Conservation (phyloP, 2,113 vertebrate genomes). For the Arothron firmamentum region DNA sequence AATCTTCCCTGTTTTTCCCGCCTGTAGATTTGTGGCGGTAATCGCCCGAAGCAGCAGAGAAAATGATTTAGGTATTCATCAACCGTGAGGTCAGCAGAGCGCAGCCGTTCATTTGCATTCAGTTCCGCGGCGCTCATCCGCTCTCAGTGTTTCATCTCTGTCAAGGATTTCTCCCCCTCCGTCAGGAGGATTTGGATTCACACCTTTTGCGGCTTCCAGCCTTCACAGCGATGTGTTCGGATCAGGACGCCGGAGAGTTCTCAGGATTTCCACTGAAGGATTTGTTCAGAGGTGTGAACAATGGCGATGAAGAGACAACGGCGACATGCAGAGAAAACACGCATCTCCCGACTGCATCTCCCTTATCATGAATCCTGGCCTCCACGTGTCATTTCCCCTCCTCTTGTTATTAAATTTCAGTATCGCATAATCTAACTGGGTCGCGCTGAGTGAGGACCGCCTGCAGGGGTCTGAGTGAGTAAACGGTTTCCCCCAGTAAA, state of each 20-base stretch:
- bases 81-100: slow-evolving; percentile 54
- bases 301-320: no score
- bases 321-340: not conserved
- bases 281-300: no score
- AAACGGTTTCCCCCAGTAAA: slow-evolving; percentile 11
- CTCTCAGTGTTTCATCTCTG: slow-evolving; percentile 30
- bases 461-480: slow-evolving; percentile 24
- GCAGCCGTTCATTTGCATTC: slow-evolving; percentile 40
- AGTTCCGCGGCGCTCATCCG: slow-evolving; percentile 24
- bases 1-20: slow-evolving; percentile 37
- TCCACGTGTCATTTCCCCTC: slow-evolving; percentile 36
- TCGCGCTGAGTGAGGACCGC: slow-evolving; percentile 19
- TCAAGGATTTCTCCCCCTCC: slow-evolving; percentile 40
- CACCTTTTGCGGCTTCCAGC: not conserved
- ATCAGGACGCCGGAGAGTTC: not conserved
- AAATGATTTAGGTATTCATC: slow-evolving; percentile 58
- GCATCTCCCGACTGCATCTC: slow-evolving; percentile 3
- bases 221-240: not conserved
- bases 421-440: slow-evolving; percentile 49
- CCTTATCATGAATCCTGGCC: slow-evolving; percentile 17
- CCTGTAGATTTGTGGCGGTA: slow-evolving; percentile 56
- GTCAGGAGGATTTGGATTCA: slow-evolving; percentile 24
- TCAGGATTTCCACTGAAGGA: no score
- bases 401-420: slow-evolving; percentile 50
- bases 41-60: slow-evolving; percentile 54